phyloP scores from a whole-genome alignment of 2,888 invertebrate species.

The Lasioglossum leucozonium region DNA sequence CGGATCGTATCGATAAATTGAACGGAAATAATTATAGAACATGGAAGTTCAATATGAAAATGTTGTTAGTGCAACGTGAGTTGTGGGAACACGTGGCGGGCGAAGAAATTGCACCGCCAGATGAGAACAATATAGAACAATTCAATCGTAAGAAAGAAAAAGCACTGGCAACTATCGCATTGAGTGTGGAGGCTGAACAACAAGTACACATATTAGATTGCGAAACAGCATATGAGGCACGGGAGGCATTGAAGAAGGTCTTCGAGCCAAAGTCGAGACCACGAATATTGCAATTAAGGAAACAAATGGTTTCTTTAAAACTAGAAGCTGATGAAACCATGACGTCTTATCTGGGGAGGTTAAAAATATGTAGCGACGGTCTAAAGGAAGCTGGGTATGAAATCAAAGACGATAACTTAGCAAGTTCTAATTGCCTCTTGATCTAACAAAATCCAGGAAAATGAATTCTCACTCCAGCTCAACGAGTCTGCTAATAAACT shows the following conservation, averaged over 20 bases:
- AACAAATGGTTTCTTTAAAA: slow-evolving; percentile 34
- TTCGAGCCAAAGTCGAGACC: slow-evolving; percentile 42
- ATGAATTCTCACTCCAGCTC: neutral
- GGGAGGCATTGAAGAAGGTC: slow-evolving; percentile 24
- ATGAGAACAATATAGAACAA: slow-evolving; percentile 1
- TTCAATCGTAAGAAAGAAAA: slow-evolving; percentile 16
- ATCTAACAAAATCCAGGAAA: neutral
- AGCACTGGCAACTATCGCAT: slow-evolving; percentile 33
- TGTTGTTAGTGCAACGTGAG: slow-evolving; percentile 32
- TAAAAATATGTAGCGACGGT: slow-evolving; percentile 43
- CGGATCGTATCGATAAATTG: slow-evolving; percentile 40
- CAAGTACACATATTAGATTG: slow-evolving; percentile 39
- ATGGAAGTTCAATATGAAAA: slow-evolving; percentile 49
- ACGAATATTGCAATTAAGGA: slow-evolving; percentile 41
- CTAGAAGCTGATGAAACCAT: slow-evolving; percentile 42
- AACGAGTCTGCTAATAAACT: neutral
- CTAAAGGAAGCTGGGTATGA: slow-evolving; percentile 41
- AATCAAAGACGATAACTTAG: slow-evolving; percentile 35
- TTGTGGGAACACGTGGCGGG: slow-evolving; percentile 23
- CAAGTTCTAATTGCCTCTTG: neutral
- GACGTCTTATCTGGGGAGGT: slow-evolving; percentile 31
- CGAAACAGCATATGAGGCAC: slow-evolving; percentile 27
- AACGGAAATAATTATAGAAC: slow-evolving; percentile 42
- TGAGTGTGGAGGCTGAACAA: slow-evolving; percentile 28
- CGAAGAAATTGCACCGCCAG: neutral